phyloP scores from a whole-genome alignment of 2,888 invertebrate genomes.

The Dynastes tityus region DNA sequence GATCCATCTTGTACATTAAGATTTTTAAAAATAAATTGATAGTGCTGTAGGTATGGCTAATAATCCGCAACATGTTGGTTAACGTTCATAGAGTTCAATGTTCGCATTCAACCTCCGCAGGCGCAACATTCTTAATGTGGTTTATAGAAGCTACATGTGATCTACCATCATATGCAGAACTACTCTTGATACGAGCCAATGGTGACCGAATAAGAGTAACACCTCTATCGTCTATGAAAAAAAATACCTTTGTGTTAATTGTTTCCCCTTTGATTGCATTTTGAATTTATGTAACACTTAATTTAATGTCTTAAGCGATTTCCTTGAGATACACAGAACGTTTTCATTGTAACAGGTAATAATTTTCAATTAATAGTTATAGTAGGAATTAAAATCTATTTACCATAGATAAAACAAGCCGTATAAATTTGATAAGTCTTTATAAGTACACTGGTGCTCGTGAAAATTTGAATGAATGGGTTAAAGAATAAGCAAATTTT shows the following conservation, averaged over 20 bases:
- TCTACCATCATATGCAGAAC: constrained; percentile 53
- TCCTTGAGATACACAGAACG: no score
- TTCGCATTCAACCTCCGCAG: constrained; percentile 54
- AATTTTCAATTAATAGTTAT: background rate
- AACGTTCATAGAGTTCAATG: constrained; percentile 55
- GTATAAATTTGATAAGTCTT: no score
- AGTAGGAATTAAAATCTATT: background rate
- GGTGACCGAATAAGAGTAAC: constrained; percentile 30
- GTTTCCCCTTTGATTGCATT: background rate
- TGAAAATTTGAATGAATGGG: no score
- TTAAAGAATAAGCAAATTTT: no score
- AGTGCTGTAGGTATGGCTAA: constrained; percentile 49
- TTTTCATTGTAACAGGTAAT: no score
- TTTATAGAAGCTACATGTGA: constrained; percentile 55
- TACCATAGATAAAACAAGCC: background rate
- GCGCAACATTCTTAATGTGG: constrained; percentile 55
- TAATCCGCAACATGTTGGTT: constrained; percentile 51
- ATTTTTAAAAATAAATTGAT: constrained; percentile 49
- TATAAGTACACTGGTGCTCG: no score
- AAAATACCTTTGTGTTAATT: background rate
- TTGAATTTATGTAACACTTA: background rate
- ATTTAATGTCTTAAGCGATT: no score
- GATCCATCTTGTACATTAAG: constrained; percentile 48
- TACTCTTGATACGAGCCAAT: constrained; percentile 31
- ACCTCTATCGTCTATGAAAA: constrained; percentile 11